Evolutionary conservation across 2,888 invertebrate genomes (phyloP), one percentile per base, ranked within the genome.

Genomic region (Nebria brevicollis): DNA sequence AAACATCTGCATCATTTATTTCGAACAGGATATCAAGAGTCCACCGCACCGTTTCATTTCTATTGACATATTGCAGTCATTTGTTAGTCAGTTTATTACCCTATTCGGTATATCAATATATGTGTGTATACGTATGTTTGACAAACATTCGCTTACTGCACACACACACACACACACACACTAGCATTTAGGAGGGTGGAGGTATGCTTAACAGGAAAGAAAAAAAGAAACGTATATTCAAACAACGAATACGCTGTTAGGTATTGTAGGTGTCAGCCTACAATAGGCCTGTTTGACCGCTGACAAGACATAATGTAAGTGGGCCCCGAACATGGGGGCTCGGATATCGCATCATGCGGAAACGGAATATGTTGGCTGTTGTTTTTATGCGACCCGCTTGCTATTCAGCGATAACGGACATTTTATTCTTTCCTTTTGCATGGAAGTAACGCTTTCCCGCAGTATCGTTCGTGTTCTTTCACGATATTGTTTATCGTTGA

Each of bases 391-490:
- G 70, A 42, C 42, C 54, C 26, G 68, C 70, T 77, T 64, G 54
- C 54, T 54, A 54, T 54, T 54, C 7, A 54, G 6, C 72, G 77
- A 77, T 77, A 77, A 77, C 77, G 72, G 77, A 77, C 77, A 77
- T 77, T 77, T 77, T 77, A 77, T 77, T 77, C 72, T 72, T 77
- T 77, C 77, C 72, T 77, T 77, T 77, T 72, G 77, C 72, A 77
- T 72, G 77, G 77, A 72, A 65, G 20, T 25, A 6, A 25, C 77
- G 77, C 77, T 77, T 77, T 77, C 77, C 43, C 77, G 68, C 68
- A 70, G 70, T 54, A 41, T 68, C 68, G 68, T 13, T 68, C 42
- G 54, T 68, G 68, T 72, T 75, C 72, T 54, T 54, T 54, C 54
- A 54, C 64, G 77, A 77, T 77, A 77, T 77, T 77, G 77, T 77